These are phyloP conservation scores for Drosophila infuscata DNA, from an alignment of 2,888 invertebrate species.

Conservation along the genomic window DNA sequence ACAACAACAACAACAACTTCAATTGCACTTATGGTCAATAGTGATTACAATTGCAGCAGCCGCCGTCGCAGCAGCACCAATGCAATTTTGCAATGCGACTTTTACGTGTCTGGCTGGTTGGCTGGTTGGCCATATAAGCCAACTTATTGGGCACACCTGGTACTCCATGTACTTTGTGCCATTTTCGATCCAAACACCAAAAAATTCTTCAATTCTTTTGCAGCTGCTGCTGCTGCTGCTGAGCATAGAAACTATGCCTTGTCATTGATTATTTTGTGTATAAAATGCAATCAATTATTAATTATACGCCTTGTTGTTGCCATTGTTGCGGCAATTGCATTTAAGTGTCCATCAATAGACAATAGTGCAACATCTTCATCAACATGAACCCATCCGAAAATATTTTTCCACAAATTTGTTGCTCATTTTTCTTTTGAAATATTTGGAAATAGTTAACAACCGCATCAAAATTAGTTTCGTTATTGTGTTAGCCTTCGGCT, in stretches of 20 bases:
- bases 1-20: constrained; percentile 9
- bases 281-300: constrained; percentile 77
- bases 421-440: constrained; percentile 43
- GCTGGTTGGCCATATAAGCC: constrained; percentile 61
- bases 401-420: constrained; percentile 18
- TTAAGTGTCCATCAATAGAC: constrained; percentile 56
- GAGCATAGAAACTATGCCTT: constrained; percentile 5
- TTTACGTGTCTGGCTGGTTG: constrained; percentile 45
- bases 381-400: constrained; percentile 25
- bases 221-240: constrained; percentile 37
- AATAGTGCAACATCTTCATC: constrained; percentile 74
- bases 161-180: constrained; percentile 67
- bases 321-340: constrained; percentile 58
- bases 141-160: constrained; percentile 70
- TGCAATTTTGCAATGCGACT: constrained; percentile 69
- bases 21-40: constrained; percentile 57
- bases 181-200: constrained; percentile 48
- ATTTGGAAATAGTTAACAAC: constrained; percentile 80
- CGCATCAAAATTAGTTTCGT: constrained; percentile 81
- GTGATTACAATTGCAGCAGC: constrained; percentile 71
- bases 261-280: constrained; percentile 49
- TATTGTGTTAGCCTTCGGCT: constrained; percentile 78
- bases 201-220: constrained; percentile 63
- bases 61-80: constrained; percentile 20
- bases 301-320: constrained; percentile 74